These are phyloP conservation scores for Triops longicaudatus DNA, from an alignment of 1,140 invertebrate species.

Conservation along the genomic window DNA sequence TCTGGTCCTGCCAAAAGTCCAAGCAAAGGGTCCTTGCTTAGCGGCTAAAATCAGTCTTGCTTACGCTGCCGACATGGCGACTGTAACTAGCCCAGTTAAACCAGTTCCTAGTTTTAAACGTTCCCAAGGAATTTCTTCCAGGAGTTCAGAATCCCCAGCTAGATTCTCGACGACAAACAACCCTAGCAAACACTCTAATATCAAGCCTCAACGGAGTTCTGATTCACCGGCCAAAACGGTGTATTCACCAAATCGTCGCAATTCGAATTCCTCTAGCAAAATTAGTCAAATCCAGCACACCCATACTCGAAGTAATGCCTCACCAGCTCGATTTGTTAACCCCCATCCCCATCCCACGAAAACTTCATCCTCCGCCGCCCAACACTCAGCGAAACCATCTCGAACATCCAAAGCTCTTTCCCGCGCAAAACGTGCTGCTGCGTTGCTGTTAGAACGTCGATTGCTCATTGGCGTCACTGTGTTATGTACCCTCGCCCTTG, in stretches of 20 bases:
- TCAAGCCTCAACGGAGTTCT: background rate
- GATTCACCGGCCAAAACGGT: background rate
- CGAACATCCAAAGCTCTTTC: slow-evolving; percentile 7
- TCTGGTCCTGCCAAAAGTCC: background rate
- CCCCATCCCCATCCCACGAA: background rate
- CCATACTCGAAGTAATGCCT: background rate
- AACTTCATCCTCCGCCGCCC: background rate
- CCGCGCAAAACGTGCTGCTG: slow-evolving; percentile 19
- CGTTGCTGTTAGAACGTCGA: slow-evolving; percentile 18
- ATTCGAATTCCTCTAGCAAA: background rate
- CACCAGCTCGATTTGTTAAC: background rate
- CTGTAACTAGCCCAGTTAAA: background rate
- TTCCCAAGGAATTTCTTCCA: background rate
- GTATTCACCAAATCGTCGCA: background rate
- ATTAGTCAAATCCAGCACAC: background rate
- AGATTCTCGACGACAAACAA: background rate
- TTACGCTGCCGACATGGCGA: slow-evolving; percentile 4
- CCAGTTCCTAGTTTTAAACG: background rate
- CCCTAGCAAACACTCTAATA: background rate
- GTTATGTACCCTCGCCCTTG: slow-evolving; percentile 10
- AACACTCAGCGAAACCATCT: background rate
- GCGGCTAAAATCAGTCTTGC: slow-evolving; percentile 7
- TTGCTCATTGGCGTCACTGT: slow-evolving; percentile 22
- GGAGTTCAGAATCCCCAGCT: background rate
- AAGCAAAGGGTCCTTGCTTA: background rate